Evolutionary conservation across 2,797 vertebrate species (phyloP).

Genomic region (Onychomys leucogaster): DNA sequence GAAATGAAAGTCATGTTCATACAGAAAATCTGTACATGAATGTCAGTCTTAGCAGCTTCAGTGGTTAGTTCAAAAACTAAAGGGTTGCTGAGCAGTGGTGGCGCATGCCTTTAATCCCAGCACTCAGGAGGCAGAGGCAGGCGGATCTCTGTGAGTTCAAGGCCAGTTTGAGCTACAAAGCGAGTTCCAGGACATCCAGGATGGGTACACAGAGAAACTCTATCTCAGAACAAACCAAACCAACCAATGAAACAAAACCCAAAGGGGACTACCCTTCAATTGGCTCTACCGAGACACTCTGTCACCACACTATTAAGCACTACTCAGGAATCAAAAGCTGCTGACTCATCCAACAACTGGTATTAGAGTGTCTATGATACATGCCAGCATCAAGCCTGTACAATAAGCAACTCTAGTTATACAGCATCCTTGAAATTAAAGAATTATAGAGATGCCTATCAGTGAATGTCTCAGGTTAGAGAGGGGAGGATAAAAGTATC

Average conservation of each 20-base stretch:
- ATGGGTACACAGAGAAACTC: too few species aligned
- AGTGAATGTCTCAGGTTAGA: background rate
- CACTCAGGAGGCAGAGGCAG: too few species aligned
- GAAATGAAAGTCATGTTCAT: background rate
- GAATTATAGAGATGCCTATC: background rate
- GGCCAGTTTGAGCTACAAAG: too few species aligned
- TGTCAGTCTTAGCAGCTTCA: background rate
- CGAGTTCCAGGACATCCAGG: too few species aligned
- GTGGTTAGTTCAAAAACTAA: background rate
- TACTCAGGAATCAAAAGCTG: background rate
- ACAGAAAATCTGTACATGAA: background rate
- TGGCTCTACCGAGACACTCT: background rate
- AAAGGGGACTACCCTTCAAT: background rate
- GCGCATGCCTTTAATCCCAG: too few species aligned
- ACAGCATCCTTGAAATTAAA: background rate
- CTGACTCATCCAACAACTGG: background rate
- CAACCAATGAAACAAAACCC: too few species aligned
- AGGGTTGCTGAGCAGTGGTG: background rate
- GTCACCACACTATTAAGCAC: background rate
- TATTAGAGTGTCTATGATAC: background rate
- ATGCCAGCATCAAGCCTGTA: background rate
- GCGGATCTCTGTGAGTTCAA: too few species aligned
- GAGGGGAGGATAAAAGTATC: too few species aligned
- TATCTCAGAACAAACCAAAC: too few species aligned
- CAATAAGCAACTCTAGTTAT: background rate